Percentiles rank a stretch among this genome's conserved stretches.
phyloP scores from a whole-genome alignment of 2,888 invertebrate genomes.

The Microctonus aethiopoides region DNA sequence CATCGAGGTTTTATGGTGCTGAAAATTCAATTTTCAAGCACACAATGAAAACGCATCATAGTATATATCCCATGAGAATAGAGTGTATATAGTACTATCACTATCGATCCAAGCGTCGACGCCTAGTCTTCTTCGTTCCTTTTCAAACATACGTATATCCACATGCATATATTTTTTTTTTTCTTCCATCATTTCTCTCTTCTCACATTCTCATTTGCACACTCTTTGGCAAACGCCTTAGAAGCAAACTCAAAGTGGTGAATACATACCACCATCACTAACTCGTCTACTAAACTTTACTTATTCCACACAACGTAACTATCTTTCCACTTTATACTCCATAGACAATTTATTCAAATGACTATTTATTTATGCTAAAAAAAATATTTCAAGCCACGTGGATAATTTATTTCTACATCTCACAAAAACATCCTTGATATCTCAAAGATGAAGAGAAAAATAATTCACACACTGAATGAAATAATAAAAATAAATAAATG shows the following conservation, averaged over 20 bases:
- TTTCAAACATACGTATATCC: background rate
- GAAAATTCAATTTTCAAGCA: background rate
- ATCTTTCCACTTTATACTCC: background rate
- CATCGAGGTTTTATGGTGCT: background rate
- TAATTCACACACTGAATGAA: no score
- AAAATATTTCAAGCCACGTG: background rate
- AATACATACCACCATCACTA: background rate
- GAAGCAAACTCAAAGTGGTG: background rate
- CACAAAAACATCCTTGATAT: background rate
- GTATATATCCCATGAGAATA: background rate
- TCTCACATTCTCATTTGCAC: background rate
- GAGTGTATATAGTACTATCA: no score
- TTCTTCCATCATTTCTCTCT: background rate
- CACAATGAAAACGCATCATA: background rate
- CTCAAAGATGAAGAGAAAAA: no score
- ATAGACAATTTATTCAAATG: conserved; percentile 4
- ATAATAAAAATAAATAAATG: no score
- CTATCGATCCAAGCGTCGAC: background rate
- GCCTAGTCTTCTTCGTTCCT: background rate
- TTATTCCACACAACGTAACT: background rate
- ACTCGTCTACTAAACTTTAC: background rate
- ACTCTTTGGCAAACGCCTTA: background rate
- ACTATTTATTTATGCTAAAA: background rate
- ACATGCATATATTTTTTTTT: background rate
- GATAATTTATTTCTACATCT: background rate